These are phyloP conservation scores for Hyperopisus bebe DNA, from an alignment of 2,113 vertebrate species.

Conservation along the genomic window DNA sequence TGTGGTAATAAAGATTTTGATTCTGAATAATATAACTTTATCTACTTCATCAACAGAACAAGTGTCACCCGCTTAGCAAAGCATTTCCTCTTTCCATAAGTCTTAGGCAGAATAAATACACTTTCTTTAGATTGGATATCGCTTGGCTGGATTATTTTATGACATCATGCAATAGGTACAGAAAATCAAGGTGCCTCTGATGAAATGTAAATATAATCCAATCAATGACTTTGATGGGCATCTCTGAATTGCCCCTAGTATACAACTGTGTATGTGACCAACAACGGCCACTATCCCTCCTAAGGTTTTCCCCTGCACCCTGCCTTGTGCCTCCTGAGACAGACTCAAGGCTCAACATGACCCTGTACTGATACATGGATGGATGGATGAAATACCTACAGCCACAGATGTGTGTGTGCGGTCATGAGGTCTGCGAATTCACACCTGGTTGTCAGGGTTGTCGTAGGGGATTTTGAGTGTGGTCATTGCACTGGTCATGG, in stretches of 20 bases:
- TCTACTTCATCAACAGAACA: neutral
- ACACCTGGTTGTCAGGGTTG: slow-evolving; percentile 67
- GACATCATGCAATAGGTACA: neutral
- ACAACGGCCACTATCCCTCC: neutral
- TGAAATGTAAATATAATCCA: neutral
- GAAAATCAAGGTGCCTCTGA: neutral
- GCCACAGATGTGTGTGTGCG: neutral
- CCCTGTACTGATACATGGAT: neutral
- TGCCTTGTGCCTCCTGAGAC: neutral
- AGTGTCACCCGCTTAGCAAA: neutral
- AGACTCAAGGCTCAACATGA: neutral
- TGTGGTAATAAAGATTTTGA: neutral
- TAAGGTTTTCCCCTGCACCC: neutral
- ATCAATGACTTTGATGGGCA: neutral
- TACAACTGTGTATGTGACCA: neutral
- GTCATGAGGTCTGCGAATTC: neutral
- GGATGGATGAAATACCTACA: neutral
- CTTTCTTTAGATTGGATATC: neutral
- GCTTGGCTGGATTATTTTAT: neutral
- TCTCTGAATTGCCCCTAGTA: neutral
- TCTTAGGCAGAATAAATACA: neutral
- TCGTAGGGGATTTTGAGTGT: slow-evolving; percentile 65
- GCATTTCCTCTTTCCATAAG: neutral
- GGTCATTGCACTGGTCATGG: slow-evolving; percentile 71
- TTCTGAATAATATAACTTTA: neutral